A percentile compares a stretch with the other conserved stretches of the same genome.
Conservation (phyloP, 2,113 vertebrate species). For the Probosciger aterrimus region DNA sequence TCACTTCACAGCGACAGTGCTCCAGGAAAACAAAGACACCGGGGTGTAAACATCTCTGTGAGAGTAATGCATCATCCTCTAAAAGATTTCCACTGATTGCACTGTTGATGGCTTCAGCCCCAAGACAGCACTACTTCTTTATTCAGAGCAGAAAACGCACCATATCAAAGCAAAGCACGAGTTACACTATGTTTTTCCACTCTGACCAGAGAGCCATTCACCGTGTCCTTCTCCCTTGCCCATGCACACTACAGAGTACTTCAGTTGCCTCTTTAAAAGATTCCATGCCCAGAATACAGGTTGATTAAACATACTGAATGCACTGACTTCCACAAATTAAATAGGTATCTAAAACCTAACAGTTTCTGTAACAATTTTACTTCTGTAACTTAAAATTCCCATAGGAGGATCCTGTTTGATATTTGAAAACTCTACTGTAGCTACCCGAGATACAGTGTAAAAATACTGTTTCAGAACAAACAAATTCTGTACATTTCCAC, state of each 20-base stretch:
- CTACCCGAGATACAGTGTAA: background rate
- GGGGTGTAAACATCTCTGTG: background rate
- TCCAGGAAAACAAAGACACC: background rate
- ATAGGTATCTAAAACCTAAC: background rate
- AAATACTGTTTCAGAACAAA: background rate
- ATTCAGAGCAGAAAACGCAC: background rate
- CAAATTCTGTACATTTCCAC: background rate
- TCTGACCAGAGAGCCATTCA: background rate
- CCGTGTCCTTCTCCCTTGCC: background rate
- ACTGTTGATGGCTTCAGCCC: background rate
- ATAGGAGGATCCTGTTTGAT: background rate
- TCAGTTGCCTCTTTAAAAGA: rapidly evolving
- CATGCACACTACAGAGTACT: background rate
- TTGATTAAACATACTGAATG: background rate
- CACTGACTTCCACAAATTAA: background rate
- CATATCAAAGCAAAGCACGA: rapidly evolving
- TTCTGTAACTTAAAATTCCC: background rate
- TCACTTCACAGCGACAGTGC: background rate
- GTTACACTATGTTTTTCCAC: background rate
- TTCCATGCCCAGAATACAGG: rapidly evolving
- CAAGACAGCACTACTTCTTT: background rate
- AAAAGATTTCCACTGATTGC: rapidly evolving
- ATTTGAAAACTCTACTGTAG: background rate
- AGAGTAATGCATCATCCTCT: background rate
- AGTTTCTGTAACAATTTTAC: background rate